Base-by-base conservation (phyloP, 2,113 vertebrate species). In the Eclectus roratus region DNA sequence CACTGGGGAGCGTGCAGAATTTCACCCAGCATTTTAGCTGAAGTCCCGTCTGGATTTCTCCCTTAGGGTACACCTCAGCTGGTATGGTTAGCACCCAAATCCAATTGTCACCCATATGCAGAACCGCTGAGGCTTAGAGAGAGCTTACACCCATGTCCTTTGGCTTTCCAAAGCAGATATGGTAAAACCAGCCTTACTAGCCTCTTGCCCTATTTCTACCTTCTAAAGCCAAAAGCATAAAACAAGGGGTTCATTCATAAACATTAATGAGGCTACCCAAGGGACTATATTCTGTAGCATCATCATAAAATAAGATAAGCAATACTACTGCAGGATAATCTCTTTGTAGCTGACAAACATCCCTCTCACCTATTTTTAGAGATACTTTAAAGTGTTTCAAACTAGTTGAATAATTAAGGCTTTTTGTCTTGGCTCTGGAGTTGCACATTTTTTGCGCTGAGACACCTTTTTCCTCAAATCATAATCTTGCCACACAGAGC, bases 351-450 rank as follows among this genome's bases (percentile, higher is more conserved):
- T 94, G 93, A 94, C 66, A 94, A 96, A 84, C 80, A 93, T 79
- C 80, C 61, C 44, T 86, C 71, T 92, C 69, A 39, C 93, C 96
- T 96, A 97, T 97, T 97, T 96, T 96, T 96, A 97, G 94, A 86
- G 94, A 96, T 96, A 87, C 88, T 96, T 97, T 95, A 74, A 95
- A 94, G 96, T 78, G 39, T 87, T 95, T 89, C 53, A 87, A 96
- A 91, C 83, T 91, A 92, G 61, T 84, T 89, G 90, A 96, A 91
- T 94, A 96, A 96, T 96, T 96, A 96, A 87, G 43, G 37, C 23
- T 72, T 91, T 91, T 81, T 76, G 81, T 76, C 56, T 74, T 56
- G 21, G n/a, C 41, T 93, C 49, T 69, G 49, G 39, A 78, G 39
- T 70, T 56, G 50, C 77, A 50, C 7, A 0, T 65, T 94, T 88